Conservation (phyloP, 2,113 vertebrate genomes). For the Cyanoramphus novaezelandiae region DNA sequence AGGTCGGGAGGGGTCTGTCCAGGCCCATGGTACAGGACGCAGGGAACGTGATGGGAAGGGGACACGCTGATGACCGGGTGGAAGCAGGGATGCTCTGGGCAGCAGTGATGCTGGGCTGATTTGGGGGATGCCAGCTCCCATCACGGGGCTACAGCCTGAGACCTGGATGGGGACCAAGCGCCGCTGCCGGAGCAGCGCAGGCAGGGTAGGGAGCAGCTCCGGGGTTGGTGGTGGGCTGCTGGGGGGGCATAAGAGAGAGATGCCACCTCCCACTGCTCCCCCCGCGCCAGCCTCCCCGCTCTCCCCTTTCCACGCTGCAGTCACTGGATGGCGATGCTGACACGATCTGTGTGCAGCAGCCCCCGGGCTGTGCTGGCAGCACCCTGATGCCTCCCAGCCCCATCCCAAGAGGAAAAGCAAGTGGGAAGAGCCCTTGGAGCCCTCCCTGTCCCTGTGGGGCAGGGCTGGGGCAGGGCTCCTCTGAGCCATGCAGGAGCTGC, state of each 20-base stretch:
- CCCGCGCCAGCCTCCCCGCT: background rate
- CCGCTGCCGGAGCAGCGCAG: background rate
- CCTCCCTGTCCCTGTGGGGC: background rate
- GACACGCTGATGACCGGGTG: rapidly evolving
- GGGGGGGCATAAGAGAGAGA: background rate
- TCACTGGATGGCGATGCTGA: slow-evolving; percentile 42
- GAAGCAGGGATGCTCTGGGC: background rate
- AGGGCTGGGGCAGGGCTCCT: background rate
- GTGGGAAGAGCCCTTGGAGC: background rate
- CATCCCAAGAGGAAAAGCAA: background rate
- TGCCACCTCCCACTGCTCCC: background rate
- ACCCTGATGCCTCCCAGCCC: background rate
- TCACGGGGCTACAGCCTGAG: background rate
- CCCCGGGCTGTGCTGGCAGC: background rate
- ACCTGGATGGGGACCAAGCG: rapidly evolving
- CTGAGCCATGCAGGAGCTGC: background rate
- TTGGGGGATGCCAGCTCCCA: background rate
- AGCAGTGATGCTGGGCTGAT: background rate
- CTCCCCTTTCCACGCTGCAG: background rate
- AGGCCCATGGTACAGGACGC: background rate
- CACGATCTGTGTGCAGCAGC: background rate
- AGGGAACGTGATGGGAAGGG: background rate
- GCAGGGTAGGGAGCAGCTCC: background rate
- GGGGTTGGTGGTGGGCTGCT: background rate
- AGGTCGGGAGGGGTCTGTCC: background rate